Evolutionary conservation across 2,888 invertebrate species (phyloP), one percentile per base, ranked within the genome.

Genomic region (Rhimphoctona megacephalus): DNA sequence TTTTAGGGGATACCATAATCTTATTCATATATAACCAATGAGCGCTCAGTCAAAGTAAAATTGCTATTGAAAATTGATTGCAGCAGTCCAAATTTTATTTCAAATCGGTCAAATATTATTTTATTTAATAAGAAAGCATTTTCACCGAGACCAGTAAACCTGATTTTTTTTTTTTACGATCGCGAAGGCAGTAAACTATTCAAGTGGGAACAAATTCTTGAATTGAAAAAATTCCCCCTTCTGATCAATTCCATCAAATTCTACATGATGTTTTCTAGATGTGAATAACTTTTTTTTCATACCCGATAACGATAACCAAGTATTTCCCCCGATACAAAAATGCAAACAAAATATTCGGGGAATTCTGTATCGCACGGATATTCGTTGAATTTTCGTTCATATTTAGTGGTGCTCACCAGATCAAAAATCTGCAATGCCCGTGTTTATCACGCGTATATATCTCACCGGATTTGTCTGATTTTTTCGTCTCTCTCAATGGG

Each of bases 371-470:
- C 25, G 46, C 22, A 25, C 25, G 8, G 4, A 39, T 49, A 36
- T 64, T n/a, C 52, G 52, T 52, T 25, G 52, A 77, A 77, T 66
- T 66, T 64, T 39, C 49, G 3, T 5, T 14, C n/a, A 57, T 72
- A 36, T 69, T 54, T 11, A 25, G 19, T 5, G 25, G 61, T 66
- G 66, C 25, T 67, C 46, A 19, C 46, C 11, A 54, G 70, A 74
- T 17, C 30, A 54, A 17, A 57, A n/a, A 5, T 83, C 57, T 76
- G 77, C 86, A 77, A 30, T 14, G 33, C 73, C 76, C 77, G 8
- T 33, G 76, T 43, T 52, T 67, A 77, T 81, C 77, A 22, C 49
- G 80, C 30, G 30, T 61, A 30, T 30, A 61, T 36, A 36, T 54
- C 33, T 82, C 76, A 17, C 43, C 67, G 46, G 25, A 8, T 64